These are phyloP conservation scores for Cephalopterus ornatus DNA, from an alignment of 2,113 vertebrate species.

Conservation along the genomic window DNA sequence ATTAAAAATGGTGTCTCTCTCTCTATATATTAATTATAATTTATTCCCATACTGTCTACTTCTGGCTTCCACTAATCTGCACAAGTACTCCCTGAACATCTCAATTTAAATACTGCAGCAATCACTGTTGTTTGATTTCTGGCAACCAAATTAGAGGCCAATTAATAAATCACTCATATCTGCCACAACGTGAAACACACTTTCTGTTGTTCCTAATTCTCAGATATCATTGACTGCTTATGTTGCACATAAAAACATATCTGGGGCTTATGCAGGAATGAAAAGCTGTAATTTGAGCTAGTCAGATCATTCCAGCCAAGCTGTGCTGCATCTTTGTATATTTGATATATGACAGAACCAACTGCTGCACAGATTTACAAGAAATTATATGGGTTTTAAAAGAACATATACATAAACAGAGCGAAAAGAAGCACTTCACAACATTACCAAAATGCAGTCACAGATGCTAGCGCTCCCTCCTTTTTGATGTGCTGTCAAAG, in stretches of 20 bases:
- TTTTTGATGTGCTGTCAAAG: neutral
- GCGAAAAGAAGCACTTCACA: neutral
- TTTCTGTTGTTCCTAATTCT: constrained; percentile 12
- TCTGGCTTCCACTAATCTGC: neutral
- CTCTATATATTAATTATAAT: too few species aligned
- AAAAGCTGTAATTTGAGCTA: constrained; percentile 3
- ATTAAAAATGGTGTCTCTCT: too few species aligned
- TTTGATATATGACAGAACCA: neutral
- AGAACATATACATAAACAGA: neutral
- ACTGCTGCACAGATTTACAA: neutral
- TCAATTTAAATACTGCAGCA: neutral
- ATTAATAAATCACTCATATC: constrained; percentile 35
- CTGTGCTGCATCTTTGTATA: neutral
- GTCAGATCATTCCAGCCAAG: neutral
- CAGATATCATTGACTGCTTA: neutral
- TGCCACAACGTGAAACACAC: constrained; percentile 1
- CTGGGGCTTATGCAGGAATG: neutral
- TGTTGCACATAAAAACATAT: neutral
- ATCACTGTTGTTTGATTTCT: neutral
- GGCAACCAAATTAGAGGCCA: constrained; percentile 1
- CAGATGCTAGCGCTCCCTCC: neutral
- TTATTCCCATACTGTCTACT: neutral
- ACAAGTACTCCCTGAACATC: neutral
- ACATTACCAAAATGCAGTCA: neutral
- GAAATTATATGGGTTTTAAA: neutral